A percentile compares a stretch with the other conserved stretches of the same genome.
Evolutionary conservation across 1,140 invertebrate species (phyloP).

Genomic region (Philotrypesis tridentata): DNA sequence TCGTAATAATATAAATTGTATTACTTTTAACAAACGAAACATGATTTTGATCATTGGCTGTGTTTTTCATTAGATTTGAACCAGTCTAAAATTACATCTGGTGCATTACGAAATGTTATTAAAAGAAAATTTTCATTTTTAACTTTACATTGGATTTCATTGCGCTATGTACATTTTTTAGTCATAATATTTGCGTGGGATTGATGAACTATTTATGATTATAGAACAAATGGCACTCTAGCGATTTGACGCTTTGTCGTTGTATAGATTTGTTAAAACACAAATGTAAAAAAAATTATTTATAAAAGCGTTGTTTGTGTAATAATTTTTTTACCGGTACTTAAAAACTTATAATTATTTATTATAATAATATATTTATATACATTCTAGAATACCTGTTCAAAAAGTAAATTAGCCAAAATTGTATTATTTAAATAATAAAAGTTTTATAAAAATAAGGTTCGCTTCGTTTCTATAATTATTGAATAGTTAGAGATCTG

Average conservation of each 20-base stretch:
- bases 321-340: conserved; percentile 11
- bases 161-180: conserved; percentile 27
- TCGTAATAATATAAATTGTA: neutral
- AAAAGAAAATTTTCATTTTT: neutral
- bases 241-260: neutral
- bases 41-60: neutral
- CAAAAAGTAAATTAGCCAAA: neutral
- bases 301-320: conserved; percentile 2
- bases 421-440: conserved; percentile 30
- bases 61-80: neutral
- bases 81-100: neutral
- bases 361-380: conserved; percentile 5
- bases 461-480: conserved; percentile 8
- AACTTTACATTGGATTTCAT: neutral
- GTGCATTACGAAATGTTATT: neutral
- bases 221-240: neutral
- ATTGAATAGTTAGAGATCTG: neutral
- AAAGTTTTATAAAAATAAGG: conserved; percentile 15
- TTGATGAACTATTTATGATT: conserved; percentile 35
- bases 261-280: neutral
- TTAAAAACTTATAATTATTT: conserved; percentile 30
- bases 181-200: neutral
- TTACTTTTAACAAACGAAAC: neutral
- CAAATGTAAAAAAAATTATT: conserved; percentile 14
- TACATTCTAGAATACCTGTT: neutral